Conservation (phyloP, 92 coral and sea anemone genomes). For the Diadumene lineata region DNA sequence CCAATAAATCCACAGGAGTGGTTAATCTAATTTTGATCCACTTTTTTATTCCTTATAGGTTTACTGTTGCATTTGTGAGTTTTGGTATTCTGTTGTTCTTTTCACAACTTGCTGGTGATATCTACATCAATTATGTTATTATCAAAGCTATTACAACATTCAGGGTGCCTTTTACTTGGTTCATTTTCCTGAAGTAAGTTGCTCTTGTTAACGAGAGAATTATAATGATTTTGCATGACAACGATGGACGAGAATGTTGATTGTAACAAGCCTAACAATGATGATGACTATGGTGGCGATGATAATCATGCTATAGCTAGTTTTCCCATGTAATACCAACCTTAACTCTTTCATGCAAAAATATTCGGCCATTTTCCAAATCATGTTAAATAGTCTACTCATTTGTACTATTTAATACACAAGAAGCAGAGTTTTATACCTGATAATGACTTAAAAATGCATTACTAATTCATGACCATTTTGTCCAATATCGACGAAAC, state of each 20-base stretch:
- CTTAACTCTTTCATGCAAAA: not conserved
- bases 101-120: constrained; percentile 45
- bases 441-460: too few relatives aligned
- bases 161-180: constrained; percentile 36
- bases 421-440: too few relatives aligned
- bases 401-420: too few relatives aligned
- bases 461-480: too few relatives aligned
- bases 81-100: constrained; percentile 41
- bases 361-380: too few relatives aligned
- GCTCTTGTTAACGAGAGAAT: not conserved
- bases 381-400: too few relatives aligned
- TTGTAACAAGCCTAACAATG: too few relatives aligned
- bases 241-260: too few relatives aligned
- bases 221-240: not conserved
- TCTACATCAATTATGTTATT: constrained; percentile 37
- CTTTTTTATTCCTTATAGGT: constrained; percentile 20
- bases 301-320: not conserved
- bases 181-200: constrained; percentile 40
- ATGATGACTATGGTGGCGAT: not conserved
- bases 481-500: too few relatives aligned
- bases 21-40: too few relatives aligned
- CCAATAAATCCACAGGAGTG: too few relatives aligned
- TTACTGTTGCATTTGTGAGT: constrained; percentile 42
- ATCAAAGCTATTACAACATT: constrained; percentile 15
- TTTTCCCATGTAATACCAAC: too few relatives aligned